Base-by-base conservation (phyloP, 2,113 vertebrate species). In the Procavia capensis region DNA sequence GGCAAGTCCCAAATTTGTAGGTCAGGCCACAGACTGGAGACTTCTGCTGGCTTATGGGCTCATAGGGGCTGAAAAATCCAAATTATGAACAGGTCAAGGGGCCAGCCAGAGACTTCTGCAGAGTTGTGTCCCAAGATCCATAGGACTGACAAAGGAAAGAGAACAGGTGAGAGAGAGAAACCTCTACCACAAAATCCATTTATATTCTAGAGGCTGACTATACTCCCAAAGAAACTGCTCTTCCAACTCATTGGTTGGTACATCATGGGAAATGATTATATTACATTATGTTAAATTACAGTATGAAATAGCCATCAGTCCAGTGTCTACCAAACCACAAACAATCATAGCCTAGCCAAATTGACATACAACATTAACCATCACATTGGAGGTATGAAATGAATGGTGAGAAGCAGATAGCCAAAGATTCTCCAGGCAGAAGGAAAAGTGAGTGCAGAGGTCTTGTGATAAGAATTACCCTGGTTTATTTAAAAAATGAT, bases 401-500 rank as follows among this genome's bases (percentile, higher is more conserved):
- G 43, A 93, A 91, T 64, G 68, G 80, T 88, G 27, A 85, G 84
- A 24, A 85, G 39, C 24, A 68, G 39, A 24, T 47, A 50, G 47
- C 63, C 31, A 61, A 81, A 82, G 57, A 76, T 36, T 83, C 64
- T 85, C 34, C 24, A 72, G 43, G 70, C 45, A 90, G n/a, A 93
- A 36, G 6, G 20, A 80, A 66, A 50, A 87, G 27, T 36, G 81
- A 90, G 27, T 31, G 9, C 17, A 63, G 31, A 83, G 27, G 13
- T 94, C 81, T 68, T 90, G 31, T 63, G 72, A 45, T 2, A 68
- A 36, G 66, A 80, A 43, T 39, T 34, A 61, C 63, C 74, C 41
- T 47, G 45, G 13, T 78, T 81, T 89, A 76, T 50, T 93, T 68
- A 91, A 90, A 95, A 50, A 94, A 64, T 45, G 34, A 41, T 39